Evolutionary conservation across 2,797 vertebrate genomes (phyloP).

Genomic region (Malacoctenus gilli): DNA sequence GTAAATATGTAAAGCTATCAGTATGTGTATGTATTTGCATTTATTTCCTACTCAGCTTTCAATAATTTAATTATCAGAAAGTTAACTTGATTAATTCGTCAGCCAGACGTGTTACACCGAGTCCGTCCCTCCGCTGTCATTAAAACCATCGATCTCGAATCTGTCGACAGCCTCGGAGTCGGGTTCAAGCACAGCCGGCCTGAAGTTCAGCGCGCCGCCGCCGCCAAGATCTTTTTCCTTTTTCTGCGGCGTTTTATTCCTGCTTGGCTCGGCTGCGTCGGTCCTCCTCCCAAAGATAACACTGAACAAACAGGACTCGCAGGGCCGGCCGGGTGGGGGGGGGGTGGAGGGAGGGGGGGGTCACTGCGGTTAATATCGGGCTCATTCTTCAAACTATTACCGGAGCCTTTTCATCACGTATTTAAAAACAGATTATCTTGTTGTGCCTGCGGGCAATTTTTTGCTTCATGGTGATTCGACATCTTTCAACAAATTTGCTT

Average conservation of each 20-base stretch:
- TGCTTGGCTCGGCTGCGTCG: slow-evolving; percentile 21
- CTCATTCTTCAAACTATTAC: slow-evolving; percentile 30
- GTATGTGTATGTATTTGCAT: too few species aligned
- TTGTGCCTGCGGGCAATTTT: slow-evolving; percentile 11
- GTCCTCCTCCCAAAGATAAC: slow-evolving; percentile 41
- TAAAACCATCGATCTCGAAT: slow-evolving; percentile 23
- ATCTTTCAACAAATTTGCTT: slow-evolving; percentile 29
- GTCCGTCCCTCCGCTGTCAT: too few species aligned
- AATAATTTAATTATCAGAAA: too few species aligned
- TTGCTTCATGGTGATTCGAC: slow-evolving; percentile 18
- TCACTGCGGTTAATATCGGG: slow-evolving; percentile 11
- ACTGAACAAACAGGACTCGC: slow-evolving; percentile 33
- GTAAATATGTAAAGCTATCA: too few species aligned
- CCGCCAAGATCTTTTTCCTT: slow-evolving; percentile 30
- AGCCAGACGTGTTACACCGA: too few species aligned
- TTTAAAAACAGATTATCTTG: slow-evolving; percentile 27
- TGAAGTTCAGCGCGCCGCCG: slow-evolving; percentile 45
- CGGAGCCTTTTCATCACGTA: slow-evolving; percentile 37
- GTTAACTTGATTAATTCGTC: too few species aligned
- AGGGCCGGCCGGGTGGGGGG: too few species aligned
- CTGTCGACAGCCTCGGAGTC: slow-evolving; percentile 31
- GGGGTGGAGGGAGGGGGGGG: too few species aligned
- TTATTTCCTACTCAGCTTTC: too few species aligned
- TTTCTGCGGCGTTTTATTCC: slow-evolving; percentile 35
- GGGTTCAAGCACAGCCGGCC: slow-evolving; percentile 20